Evolutionary conservation across 1,140 invertebrate species (phyloP), one percentile per base, ranked within the genome.

Genomic region (Pseudomyrmex concolor): DNA sequence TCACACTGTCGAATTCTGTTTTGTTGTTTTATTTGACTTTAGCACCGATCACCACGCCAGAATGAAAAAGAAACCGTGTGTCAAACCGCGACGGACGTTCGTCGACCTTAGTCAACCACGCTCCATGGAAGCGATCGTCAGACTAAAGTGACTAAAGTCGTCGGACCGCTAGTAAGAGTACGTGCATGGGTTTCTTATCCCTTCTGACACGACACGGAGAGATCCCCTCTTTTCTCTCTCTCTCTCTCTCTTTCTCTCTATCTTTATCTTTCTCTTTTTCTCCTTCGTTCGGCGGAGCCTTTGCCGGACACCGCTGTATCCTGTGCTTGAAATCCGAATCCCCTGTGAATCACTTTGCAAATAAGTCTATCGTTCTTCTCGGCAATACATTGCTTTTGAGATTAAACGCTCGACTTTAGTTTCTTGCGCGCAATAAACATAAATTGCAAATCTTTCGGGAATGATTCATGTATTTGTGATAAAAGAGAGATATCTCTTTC

Each of bases 111-210:
- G 91, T 90, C 90, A 93, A 93, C 93, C 92, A 92, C 90, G 90
- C 91, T 90, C 91, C 88, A 82, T 92, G 90, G 91, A 93, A 92
- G 92, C 92, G 92, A 91, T 92, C 90, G 92, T 91, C 90, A 91
- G 93, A 94, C 93, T 94, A 90, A 93, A 92, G 92, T 92, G 93
- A 94, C 93, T 94, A 90, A 93, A 92, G 92, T 92, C 88, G 88
- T 90, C 88, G 87, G 60, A 85, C 89, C 91, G 90, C 87, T 90
- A 89, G 88, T 84, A 83, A 86, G 87, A 87, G 88, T 91, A 91
- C 89, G 89, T 92, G 90, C 91, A 92, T 91, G 91, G 90, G 89
- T 92, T 93, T 91, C 91, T 92, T 92, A 92, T 93, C 92, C 92
- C 92, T 92, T 89, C 92, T 91, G 89, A 90, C 82, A 82, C 34